Conservation (phyloP, 2,888 invertebrate species). For the Anodontia alba region DNA sequence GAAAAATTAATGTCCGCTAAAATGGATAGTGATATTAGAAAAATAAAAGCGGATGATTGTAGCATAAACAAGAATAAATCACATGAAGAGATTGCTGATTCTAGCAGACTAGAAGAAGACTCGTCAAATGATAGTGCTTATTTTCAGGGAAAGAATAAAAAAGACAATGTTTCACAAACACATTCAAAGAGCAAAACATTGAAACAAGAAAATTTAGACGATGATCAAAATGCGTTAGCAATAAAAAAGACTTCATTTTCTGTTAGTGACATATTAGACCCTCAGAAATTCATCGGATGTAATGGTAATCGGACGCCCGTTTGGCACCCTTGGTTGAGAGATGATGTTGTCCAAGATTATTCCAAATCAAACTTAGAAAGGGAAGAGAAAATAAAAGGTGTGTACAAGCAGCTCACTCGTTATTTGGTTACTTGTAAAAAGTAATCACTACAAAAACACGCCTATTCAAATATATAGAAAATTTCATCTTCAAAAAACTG, state of each 20-base stretch:
- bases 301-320: constrained; percentile 32
- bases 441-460: no score
- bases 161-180: background rate
- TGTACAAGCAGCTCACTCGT: no score
- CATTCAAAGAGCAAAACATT: background rate
- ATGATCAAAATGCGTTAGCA: constrained; percentile 13
- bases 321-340: constrained; percentile 64
- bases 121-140: background rate
- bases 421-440: no score
- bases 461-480: no score
- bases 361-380: constrained; percentile 49
- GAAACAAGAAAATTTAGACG: background rate
- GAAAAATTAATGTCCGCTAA: background rate
- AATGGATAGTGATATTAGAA: background rate
- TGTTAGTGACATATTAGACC: constrained; percentile 79
- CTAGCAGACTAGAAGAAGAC: background rate
- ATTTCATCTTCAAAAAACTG: no score
- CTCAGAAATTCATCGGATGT: constrained; percentile 76
- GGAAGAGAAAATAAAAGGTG: constrained; percentile 33
- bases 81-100: background rate
- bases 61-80: background rate
- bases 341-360: constrained; percentile 54
- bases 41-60: background rate
- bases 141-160: background rate
- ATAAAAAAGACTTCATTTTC: constrained; percentile 72